Percentiles rank a stretch among this genome's conserved stretches.
Conservation (phyloP, 1,140 invertebrate genomes). For the Leptoteleia sp. region DNA sequence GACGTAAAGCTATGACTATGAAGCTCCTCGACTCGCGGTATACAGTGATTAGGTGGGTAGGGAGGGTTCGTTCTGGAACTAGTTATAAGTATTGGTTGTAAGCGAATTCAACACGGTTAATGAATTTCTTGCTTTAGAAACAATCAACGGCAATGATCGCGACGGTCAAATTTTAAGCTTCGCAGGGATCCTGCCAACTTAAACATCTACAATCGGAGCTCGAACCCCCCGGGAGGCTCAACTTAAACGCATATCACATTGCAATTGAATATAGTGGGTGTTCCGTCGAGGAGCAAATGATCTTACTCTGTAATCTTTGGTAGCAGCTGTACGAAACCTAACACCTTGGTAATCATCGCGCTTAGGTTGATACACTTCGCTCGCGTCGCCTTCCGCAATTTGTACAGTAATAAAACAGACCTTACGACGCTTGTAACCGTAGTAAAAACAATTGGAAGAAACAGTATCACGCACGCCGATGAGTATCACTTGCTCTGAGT, state of each 20-base stretch:
- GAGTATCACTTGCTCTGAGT: slow-evolving; percentile 46
- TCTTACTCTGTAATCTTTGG: slow-evolving; percentile 78
- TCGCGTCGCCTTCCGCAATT: slow-evolving; percentile 8
- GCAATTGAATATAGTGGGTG: slow-evolving; percentile 12
- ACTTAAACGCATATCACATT: slow-evolving; percentile 42
- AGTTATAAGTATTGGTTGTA: too few relatives aligned
- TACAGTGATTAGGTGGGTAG: neutral
- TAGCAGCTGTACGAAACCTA: slow-evolving; percentile 77
- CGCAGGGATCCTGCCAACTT: too few relatives aligned
- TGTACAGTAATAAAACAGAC: slow-evolving; percentile 49
- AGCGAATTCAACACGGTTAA: neutral
- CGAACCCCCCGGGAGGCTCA: slow-evolving; percentile 2
- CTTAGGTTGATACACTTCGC: slow-evolving; percentile 23
- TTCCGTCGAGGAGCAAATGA: slow-evolving; percentile 69
- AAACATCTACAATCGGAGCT: neutral
- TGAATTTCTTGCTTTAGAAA: too few relatives aligned
- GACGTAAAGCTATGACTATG: slow-evolving; percentile 76
- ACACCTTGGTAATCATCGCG: slow-evolving; percentile 51
- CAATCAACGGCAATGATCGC: too few relatives aligned
- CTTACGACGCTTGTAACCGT: slow-evolving; percentile 7
- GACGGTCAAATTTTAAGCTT: too few relatives aligned
- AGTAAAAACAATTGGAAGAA: slow-evolving; percentile 56
- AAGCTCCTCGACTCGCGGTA: slow-evolving; percentile 62
- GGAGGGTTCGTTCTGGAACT: too few relatives aligned
- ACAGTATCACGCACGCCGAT: slow-evolving; percentile 45